Percentiles rank a stretch among this genome's conserved stretches.
phyloP scores from a whole-genome alignment of 2,888 invertebrate genomes.

The Tholera decimalis region DNA sequence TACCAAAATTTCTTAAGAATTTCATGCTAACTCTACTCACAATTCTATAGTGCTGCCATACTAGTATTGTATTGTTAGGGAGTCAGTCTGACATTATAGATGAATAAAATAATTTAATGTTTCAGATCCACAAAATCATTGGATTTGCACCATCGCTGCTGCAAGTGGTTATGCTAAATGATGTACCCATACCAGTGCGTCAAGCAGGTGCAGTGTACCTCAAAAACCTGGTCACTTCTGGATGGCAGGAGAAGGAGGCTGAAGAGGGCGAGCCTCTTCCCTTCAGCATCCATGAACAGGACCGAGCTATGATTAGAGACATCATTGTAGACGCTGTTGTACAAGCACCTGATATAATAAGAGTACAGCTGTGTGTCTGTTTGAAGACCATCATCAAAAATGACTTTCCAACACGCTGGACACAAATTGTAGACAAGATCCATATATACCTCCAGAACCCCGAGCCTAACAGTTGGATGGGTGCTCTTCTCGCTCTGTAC shows the following conservation, averaged over 20 bases:
- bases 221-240: conserved; percentile 97
- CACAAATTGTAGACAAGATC: conserved; percentile 98
- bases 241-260: conserved; percentile 96
- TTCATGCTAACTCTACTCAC: too few relatives aligned
- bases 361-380: conserved; percentile 98
- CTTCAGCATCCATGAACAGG: conserved; percentile 98
- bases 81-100: background rate
- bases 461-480: conserved; percentile 97
- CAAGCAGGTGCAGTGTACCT: conserved; percentile 99
- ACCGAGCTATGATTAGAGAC: conserved; percentile 97
- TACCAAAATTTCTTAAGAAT: too few relatives aligned
- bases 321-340: conserved; percentile 99
- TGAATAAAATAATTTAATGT: conserved; percentile 41
- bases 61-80: too few relatives aligned
- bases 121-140: conserved; percentile 94
- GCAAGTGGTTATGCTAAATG: conserved; percentile 98
- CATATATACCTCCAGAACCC: conserved; percentile 97
- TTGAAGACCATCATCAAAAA: conserved; percentile 98
- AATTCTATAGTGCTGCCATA: too few relatives aligned
- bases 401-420: conserved; percentile 99
- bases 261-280: conserved; percentile 94
- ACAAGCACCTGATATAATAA: conserved; percentile 97
- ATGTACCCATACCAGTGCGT: conserved; percentile 97
- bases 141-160: conserved; percentile 98
- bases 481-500: conserved; percentile 97